Conservation (phyloP, 92 coral and sea anemone species). For the Umimayanthus chanpuru region DNA sequence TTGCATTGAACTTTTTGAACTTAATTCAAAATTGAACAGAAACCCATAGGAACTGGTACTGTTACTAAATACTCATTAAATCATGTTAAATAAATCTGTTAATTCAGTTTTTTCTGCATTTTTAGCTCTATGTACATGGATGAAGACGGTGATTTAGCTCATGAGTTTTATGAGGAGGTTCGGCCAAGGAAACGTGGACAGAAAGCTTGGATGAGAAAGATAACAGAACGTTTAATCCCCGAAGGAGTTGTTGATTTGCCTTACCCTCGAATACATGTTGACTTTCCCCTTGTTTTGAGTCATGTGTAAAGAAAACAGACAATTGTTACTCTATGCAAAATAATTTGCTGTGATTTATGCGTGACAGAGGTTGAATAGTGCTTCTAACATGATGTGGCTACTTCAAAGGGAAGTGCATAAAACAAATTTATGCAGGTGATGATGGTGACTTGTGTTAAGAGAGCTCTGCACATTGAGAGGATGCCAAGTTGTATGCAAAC, state of each 20-base stretch:
- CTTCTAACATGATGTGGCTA: not conserved
- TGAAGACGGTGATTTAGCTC: slow-evolving; percentile 98
- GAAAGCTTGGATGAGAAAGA: slow-evolving; percentile 82
- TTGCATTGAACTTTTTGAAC: too few relatives aligned
- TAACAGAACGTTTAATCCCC: slow-evolving; percentile 73
- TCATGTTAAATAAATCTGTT: not conserved
- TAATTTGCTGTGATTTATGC: not conserved
- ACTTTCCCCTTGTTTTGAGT: slow-evolving; percentile 74
- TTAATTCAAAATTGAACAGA: too few relatives aligned
- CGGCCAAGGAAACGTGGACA: slow-evolving; percentile 75
- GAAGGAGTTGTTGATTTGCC: slow-evolving; percentile 85
- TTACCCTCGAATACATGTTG: slow-evolving; percentile 84
- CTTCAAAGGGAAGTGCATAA: not conserved
- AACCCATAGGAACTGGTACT: too few relatives aligned
- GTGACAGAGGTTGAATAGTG: not conserved
- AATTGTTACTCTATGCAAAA: not conserved
- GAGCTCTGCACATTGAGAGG: not conserved
- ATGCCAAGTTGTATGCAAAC: not conserved
- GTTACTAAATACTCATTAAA: not conserved
- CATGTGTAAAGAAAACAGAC: slow-evolving; percentile 71
- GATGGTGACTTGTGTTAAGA: not conserved
- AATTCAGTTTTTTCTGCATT: not conserved
- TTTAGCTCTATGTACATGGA: slow-evolving; percentile 94
- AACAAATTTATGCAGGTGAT: not conserved
- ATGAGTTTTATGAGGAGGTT: slow-evolving; percentile 99